Evolutionary conservation across 2,113 vertebrate species (phyloP).

Genomic region (Psittacus erithacus): DNA sequence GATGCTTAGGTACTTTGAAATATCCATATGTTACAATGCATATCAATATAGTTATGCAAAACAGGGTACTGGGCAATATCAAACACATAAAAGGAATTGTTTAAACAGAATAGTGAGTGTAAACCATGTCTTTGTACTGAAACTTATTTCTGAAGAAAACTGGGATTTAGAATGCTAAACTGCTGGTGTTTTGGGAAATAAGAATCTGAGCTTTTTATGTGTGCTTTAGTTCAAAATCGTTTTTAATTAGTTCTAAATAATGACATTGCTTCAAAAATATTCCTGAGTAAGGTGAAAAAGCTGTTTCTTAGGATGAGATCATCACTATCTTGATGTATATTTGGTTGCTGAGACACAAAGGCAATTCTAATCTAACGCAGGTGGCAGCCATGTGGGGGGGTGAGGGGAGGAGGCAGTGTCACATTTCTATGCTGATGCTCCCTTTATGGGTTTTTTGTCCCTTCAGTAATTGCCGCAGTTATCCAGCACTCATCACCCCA

Average conservation of each 20-base stretch:
- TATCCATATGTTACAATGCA: background rate
- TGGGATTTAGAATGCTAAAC: background rate
- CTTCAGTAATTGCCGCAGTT: background rate
- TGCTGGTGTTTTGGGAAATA: background rate
- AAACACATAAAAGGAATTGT: background rate
- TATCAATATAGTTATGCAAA: background rate
- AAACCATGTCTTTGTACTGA: background rate
- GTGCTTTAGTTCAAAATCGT: background rate
- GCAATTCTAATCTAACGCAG: background rate
- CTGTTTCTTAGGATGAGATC: background rate
- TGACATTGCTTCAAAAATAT: background rate
- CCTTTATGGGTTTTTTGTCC: background rate
- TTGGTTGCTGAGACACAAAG: background rate
- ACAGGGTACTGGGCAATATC: background rate
- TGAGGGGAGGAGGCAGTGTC: fast-evolving
- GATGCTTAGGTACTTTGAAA: background rate
- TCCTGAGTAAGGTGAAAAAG: background rate
- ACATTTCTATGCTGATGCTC: background rate
- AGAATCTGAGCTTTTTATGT: background rate
- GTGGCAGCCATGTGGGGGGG: fast-evolving
- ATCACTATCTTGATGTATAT: background rate
- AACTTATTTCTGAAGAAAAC: background rate
- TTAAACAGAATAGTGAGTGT: background rate
- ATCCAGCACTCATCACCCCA: background rate
- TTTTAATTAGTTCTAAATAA: background rate